phyloP scores from a whole-genome alignment of 2,888 invertebrate genomes.

The Parnassius apollo region DNA sequence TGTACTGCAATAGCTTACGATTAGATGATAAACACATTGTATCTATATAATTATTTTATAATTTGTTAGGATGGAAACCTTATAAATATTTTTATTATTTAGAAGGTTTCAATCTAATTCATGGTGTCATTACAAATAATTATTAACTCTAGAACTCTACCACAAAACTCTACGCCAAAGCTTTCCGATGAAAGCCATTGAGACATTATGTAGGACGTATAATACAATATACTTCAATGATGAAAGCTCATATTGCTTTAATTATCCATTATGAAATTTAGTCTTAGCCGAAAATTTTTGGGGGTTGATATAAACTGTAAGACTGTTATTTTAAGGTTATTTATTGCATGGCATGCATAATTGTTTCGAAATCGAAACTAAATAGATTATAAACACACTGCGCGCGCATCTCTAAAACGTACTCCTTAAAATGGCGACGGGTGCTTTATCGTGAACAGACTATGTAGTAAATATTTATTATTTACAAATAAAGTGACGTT shows the following conservation, averaged over 20 bases:
- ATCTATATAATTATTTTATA: too few relatives aligned
- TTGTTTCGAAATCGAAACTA: constrained; percentile 49
- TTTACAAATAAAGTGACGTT: too few relatives aligned
- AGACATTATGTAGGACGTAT: too few relatives aligned
- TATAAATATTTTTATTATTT: too few relatives aligned
- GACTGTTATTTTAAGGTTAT: background rate
- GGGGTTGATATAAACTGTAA: background rate
- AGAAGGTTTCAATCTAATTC: too few relatives aligned
- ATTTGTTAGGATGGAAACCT: too few relatives aligned
- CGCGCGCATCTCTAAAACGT: constrained; percentile 67
- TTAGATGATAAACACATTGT: too few relatives aligned
- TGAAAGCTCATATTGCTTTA: constrained; percentile 12
- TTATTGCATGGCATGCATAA: background rate
- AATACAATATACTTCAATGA: too few relatives aligned
- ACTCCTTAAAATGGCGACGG: constrained; percentile 40
- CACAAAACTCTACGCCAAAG: background rate
- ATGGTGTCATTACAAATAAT: too few relatives aligned
- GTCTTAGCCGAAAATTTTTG: background rate
- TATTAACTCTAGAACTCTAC: too few relatives aligned
- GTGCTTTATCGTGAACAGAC: constrained; percentile 43
- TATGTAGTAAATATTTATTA: too few relatives aligned
- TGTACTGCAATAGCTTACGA: too few relatives aligned
- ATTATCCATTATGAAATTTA: constrained; percentile 1
- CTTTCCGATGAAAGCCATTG: constrained; percentile 1
- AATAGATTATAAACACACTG: constrained; percentile 68